phyloP scores from a whole-genome alignment of 1,140 invertebrate species.

The Drosophila biarmipes region DNA sequence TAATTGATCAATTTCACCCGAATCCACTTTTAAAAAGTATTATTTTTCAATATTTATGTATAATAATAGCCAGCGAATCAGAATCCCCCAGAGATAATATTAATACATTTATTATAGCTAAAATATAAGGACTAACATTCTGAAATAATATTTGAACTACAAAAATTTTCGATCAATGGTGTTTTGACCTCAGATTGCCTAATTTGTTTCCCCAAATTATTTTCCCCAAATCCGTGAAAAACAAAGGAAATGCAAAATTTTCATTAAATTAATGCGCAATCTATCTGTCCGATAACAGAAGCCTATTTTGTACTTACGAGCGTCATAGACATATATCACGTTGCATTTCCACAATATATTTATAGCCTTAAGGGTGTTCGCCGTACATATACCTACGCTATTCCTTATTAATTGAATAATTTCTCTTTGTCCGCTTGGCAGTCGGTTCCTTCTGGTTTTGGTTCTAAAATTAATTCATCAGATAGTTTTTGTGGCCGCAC shows the following conservation, averaged over 20 bases:
- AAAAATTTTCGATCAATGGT: neutral
- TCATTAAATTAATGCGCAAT: neutral
- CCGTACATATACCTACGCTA: neutral
- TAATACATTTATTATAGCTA: too few relatives aligned
- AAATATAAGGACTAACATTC: too few relatives aligned
- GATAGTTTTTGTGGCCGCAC: neutral
- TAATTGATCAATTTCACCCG: too few relatives aligned
- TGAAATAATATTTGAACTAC: neutral
- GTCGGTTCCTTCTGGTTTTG: slow-evolving; percentile 12
- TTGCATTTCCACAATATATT: slow-evolving; percentile 2
- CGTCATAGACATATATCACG: slow-evolving; percentile 6
- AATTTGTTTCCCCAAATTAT: neutral
- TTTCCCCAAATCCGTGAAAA: slow-evolving; percentile 14
- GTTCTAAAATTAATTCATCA: neutral
- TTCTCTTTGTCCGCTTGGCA: neutral
- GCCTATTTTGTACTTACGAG: slow-evolving; percentile 2
- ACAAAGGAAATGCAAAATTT: neutral
- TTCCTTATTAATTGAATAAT: slow-evolving; percentile 7
- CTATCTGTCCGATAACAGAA: slow-evolving; percentile 20
- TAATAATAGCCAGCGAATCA: too few relatives aligned
- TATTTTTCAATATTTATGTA: too few relatives aligned
- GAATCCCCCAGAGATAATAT: too few relatives aligned
- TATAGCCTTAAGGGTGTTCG: slow-evolving; percentile 12
- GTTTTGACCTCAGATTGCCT: neutral
- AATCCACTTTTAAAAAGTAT: too few relatives aligned